Conservation (phyloP, 2,888 invertebrate genomes). For the Brachyptera risi region DNA sequence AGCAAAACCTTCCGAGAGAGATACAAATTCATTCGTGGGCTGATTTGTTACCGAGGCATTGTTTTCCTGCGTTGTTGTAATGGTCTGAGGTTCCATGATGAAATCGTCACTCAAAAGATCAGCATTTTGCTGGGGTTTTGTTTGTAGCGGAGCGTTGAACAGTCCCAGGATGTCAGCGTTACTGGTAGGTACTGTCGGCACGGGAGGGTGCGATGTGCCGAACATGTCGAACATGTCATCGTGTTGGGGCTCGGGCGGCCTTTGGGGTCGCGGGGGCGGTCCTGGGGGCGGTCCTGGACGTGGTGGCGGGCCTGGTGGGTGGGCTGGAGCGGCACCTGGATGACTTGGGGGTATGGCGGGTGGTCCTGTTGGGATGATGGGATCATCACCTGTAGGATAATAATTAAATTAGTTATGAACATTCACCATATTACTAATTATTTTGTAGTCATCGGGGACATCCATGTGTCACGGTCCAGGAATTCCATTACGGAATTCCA, state of each 20-base stretch:
- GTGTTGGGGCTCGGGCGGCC: constrained; percentile 35
- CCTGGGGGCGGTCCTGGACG: constrained; percentile 15
- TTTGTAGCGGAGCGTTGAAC: constrained; percentile 15
- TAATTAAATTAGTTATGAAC: too few species aligned
- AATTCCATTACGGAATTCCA: too few species aligned
- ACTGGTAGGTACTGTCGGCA: constrained; percentile 12
- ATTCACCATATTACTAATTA: too few species aligned
- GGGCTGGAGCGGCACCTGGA: constrained; percentile 35
- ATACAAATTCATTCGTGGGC: not conserved
- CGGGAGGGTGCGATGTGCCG: constrained; percentile 27
- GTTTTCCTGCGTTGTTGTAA: not conserved
- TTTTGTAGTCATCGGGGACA: too few species aligned
- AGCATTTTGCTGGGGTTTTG: not conserved
- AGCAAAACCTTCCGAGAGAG: not conserved
- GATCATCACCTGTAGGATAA: not conserved
- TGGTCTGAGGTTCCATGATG: not conserved
- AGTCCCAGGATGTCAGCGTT: constrained; percentile 30
- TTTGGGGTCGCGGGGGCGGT: constrained; percentile 28
- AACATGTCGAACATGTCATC: constrained; percentile 37
- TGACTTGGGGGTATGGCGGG: constrained; percentile 21
- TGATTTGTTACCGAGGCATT: not conserved
- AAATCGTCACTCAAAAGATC: constrained; percentile 13
- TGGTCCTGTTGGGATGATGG: too few species aligned
- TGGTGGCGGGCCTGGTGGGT: constrained; percentile 28
- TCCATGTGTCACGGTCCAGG: too few species aligned